Evolutionary conservation across 2,113 vertebrate genomes (phyloP).

Genomic region (Xiphias gladius): DNA sequence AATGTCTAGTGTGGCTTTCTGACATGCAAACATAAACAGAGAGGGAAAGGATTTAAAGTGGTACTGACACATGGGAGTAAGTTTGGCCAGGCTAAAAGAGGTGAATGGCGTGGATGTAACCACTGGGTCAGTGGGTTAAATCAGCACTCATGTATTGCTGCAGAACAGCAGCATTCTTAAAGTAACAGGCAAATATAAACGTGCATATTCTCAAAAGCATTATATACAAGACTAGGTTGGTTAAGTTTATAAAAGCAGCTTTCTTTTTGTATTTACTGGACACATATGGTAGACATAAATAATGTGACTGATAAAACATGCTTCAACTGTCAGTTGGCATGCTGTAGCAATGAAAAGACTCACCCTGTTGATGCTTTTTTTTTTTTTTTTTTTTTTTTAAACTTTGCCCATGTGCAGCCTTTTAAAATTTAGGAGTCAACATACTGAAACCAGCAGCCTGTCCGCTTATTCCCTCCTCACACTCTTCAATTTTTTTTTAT

Average conservation of each 20-base stretch:
- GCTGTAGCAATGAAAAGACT: conserved; percentile 32
- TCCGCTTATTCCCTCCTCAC: conserved; percentile 34
- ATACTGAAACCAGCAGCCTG: conserved; percentile 24
- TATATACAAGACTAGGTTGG: conserved; percentile 19
- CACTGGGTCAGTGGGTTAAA: conserved; percentile 61
- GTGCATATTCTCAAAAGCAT: conserved; percentile 37
- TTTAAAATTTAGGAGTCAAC: conserved; percentile 44
- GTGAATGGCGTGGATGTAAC: conserved; percentile 26
- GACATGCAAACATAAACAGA: conserved; percentile 72
- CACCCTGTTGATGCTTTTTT: conserved; percentile 25
- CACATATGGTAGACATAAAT: conserved; percentile 31
- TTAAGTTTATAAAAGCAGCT: conserved; percentile 28
- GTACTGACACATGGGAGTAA: conserved; percentile 56
- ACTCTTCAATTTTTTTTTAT: conserved; percentile 49
- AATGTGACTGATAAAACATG: conserved; percentile 50
- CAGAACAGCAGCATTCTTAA: conserved; percentile 19
- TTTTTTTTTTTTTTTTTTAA: conserved; percentile 28
- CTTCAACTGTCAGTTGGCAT: conserved; percentile 42
- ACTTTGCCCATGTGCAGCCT: conserved; percentile 6
- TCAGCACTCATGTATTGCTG: conserved; percentile 24
- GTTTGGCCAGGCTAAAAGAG: conserved; percentile 40
- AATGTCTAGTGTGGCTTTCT: conserved; percentile 74
- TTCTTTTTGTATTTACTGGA: conserved; percentile 39
- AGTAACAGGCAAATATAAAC: conserved; percentile 42
- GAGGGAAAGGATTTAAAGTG: conserved; percentile 61